Base-by-base conservation (phyloP, 2,113 vertebrate species). In the Capreolus pygargus region DNA sequence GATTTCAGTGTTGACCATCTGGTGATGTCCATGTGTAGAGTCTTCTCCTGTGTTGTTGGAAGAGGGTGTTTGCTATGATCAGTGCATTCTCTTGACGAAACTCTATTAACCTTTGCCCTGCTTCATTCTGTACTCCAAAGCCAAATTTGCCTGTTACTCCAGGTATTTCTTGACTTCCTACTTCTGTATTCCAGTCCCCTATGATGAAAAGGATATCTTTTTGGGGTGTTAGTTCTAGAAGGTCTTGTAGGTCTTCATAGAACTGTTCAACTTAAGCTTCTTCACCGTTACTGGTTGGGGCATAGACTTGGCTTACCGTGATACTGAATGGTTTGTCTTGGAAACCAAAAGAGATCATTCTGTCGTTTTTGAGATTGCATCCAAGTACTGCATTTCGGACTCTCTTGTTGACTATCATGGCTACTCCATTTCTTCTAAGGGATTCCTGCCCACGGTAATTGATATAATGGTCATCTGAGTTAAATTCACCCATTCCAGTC, bases 401-500 rank as follows among this genome's bases (percentile, higher is more conserved):
- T 64, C 61, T 64, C 0, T 64, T 64, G 30, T 64, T 64, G 61
- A 64, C 30, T 2, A 0, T 64, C 30, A 33, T 64, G 61, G 30
- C 30, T 64, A 33, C 7, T 64, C 3, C 61, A 64, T 64, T 64
- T 64, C 61, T 64, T 33, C 30, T 64, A 33, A 64, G 61, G 30
- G 61, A 64, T 8, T 64, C 61, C 61, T 64, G 61, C 61, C 3
- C 15, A 2, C 7, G 1, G 30, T 64, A 64, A 2, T 64, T 16
- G 61, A 64, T 64, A 17, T 8, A 33, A 17, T 64, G 61, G 61
- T 33, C 61, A 4, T 64, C 30, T 64, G 16, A n/a, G 61, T 64
- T 64, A 64, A n/a, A 64, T n/a, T 17, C 33, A 64, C 61, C 30
- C 1, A 0, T 64, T n/a, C 61, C 15, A 1, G 7, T n/a, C 16